Conservation (phyloP, 92 coral and sea anemone species). For the Epizoanthus ramosus region DNA sequence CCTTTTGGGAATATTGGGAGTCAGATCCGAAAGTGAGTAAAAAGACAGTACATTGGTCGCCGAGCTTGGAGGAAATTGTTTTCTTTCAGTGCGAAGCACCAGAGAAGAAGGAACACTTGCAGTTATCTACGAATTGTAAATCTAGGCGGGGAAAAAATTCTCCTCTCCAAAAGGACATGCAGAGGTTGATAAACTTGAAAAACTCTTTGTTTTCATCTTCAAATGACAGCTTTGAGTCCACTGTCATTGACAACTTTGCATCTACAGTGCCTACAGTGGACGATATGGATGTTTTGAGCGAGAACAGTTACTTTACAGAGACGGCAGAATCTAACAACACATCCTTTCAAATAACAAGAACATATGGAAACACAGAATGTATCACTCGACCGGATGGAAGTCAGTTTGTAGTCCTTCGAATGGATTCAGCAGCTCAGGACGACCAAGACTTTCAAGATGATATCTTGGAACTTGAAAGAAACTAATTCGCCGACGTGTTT, state of each 20-base stretch:
- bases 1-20: conserved; percentile 1
- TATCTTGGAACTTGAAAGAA: not conserved
- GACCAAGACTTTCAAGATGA: conserved; percentile 10
- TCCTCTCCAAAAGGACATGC: conserved; percentile 32
- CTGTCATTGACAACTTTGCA: not conserved
- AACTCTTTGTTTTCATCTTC: conserved; percentile 18
- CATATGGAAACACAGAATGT: not conserved
- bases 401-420: conserved; percentile 9
- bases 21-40: not conserved
- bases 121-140: conserved; percentile 8
- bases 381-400: conserved; percentile 24
- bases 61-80: conserved; percentile 14
- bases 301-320: not conserved
- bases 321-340: not conserved
- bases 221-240: conserved; percentile 32
- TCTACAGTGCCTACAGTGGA: no score
- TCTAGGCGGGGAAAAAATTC: conserved; percentile 23
- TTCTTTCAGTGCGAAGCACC: conserved; percentile 24
- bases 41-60: conserved; percentile 35
- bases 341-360: not conserved
- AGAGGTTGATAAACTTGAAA: not conserved
- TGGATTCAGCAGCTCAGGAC: not conserved
- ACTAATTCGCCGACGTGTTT: not conserved
- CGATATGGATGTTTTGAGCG: not conserved
- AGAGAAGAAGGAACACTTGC: not conserved